Conservation (phyloP, 2,797 vertebrate genomes). For the Etheostoma nigrum region DNA sequence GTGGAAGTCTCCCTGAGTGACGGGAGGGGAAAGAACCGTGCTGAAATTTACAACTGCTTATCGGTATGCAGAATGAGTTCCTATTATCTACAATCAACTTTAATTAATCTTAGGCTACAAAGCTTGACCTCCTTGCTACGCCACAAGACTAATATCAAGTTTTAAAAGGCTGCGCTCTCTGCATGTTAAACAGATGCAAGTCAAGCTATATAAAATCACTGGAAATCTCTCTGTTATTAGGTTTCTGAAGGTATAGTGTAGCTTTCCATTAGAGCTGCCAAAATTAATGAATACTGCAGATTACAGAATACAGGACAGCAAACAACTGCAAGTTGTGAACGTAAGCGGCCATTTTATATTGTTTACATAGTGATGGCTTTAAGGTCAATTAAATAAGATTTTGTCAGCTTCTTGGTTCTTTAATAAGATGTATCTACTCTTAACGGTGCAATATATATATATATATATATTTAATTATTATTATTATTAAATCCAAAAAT, state of each 20-base stretch:
- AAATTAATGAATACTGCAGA: background rate
- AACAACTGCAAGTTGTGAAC: background rate
- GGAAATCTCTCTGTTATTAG: background rate
- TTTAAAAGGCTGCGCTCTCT: constrained; percentile 23
- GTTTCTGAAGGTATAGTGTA: background rate
- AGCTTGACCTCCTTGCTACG: constrained; percentile 40
- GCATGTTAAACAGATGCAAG: constrained; percentile 51
- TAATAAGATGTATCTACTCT: background rate
- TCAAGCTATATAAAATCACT: background rate
- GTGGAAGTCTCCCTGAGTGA: constrained; percentile 4
- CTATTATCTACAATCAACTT: constrained; percentile 70
- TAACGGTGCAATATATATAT: background rate
- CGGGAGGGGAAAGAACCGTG: constrained; percentile 9
- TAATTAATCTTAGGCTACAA: constrained; percentile 69
- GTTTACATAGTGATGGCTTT: background rate
- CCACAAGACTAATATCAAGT: constrained; percentile 51
- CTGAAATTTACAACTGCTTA: constrained; percentile 45
- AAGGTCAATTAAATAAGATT: background rate
- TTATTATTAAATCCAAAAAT: too few species aligned
- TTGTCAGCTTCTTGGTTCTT: background rate
- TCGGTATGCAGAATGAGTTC: constrained; percentile 66
- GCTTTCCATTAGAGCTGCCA: background rate
- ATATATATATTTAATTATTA: too few species aligned
- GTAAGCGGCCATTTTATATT: background rate
- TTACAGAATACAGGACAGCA: background rate